These are phyloP conservation scores for Andrena fulva DNA, from an alignment of 2,888 invertebrate species.

Conservation along the genomic window DNA sequence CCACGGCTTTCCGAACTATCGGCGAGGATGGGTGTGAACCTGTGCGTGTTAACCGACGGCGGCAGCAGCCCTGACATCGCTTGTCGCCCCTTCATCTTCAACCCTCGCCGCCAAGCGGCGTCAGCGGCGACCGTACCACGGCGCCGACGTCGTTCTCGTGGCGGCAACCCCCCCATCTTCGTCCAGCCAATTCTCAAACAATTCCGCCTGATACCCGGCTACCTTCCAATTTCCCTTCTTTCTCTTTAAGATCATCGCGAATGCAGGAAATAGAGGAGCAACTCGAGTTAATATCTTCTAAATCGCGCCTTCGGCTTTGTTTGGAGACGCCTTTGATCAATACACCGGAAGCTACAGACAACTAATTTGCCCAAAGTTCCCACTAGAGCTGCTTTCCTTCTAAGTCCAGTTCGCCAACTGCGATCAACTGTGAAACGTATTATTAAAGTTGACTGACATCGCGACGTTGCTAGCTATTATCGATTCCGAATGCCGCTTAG, in stretches of 20 bases:
- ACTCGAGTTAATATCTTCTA: conserved; percentile 37
- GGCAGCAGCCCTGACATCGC: conserved; percentile 69
- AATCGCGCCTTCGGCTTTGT: conserved; percentile 27
- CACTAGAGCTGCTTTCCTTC: neutral
- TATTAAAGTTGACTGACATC: no score
- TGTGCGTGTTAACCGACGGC: conserved; percentile 69
- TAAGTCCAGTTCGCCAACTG: no score
- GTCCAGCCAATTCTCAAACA: conserved; percentile 2
- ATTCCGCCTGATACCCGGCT: neutral
- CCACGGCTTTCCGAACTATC: conserved; percentile 21
- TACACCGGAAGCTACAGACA: neutral
- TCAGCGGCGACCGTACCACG: conserved; percentile 43
- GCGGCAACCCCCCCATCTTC: conserved; percentile 51
- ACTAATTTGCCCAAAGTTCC: neutral
- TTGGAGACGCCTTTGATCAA: conserved; percentile 14
- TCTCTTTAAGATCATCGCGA: neutral
- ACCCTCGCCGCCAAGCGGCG: conserved; percentile 69
- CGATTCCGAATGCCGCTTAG: no score
- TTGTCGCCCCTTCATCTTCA: conserved; percentile 56
- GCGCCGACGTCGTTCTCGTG: conserved; percentile 51
- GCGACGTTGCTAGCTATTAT: no score
- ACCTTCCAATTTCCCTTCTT: neutral
- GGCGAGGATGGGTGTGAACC: conserved; percentile 73
- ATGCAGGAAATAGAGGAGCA: no score
- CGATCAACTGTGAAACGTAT: no score